Conservation (phyloP, 2,888 invertebrate genomes). For the Drosophila mulleri region DNA sequence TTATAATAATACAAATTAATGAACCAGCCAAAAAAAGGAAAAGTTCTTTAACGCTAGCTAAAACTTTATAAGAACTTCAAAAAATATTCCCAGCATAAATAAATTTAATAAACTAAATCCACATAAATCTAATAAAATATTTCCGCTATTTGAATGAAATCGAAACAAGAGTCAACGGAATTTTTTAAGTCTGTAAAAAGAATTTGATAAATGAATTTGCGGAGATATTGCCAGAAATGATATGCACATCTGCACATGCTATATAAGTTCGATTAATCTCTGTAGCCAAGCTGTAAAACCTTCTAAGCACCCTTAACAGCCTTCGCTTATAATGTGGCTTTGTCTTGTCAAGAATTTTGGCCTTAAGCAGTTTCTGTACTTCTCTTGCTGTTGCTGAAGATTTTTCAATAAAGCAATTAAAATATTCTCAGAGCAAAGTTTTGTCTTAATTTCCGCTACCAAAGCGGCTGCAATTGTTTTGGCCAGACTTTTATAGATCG, state of each 20-base stretch:
- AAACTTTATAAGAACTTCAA: background rate
- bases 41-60: background rate
- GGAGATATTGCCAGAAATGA: background rate
- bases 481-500: constrained; percentile 69
- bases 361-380: constrained; percentile 51
- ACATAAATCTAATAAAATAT: constrained; percentile 3
- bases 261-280: background rate
- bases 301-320: constrained; percentile 22
- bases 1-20: background rate
- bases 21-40: background rate
- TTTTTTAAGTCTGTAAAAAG: background rate
- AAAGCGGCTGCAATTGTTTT: constrained; percentile 63
- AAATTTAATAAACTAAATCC: background rate
- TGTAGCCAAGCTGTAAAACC: background rate
- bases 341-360: constrained; percentile 63
- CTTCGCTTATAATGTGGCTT: constrained; percentile 50
- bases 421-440: constrained; percentile 64
- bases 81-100: background rate
- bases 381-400: constrained; percentile 6
- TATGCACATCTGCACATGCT: background rate
- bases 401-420: constrained; percentile 64
- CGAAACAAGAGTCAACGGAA: background rate
- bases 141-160: background rate
- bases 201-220: background rate
- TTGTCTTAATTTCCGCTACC: constrained; percentile 61